Base-by-base conservation (phyloP, 2,113 vertebrate genomes). In the Sylvietta virens region DNA sequence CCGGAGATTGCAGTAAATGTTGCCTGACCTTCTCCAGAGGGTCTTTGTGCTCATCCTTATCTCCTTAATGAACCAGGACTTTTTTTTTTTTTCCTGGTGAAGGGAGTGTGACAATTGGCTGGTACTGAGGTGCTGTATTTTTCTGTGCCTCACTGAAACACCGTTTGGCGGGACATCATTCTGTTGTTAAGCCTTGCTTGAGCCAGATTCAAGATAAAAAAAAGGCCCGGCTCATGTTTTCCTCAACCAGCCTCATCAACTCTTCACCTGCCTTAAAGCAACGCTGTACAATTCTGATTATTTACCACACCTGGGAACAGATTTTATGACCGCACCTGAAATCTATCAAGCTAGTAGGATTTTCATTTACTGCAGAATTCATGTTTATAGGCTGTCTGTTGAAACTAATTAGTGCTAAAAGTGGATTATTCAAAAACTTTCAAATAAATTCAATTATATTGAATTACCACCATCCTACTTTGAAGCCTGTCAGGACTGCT, bases 121-220 rank as follows among this genome's bases (percentile, higher is more conserved):
- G 65, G 30, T 79, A 39, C 28, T 51, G 3, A 16, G 28, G 7
- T 30, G 26, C 2, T 4, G 5, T 45, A 5, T 66, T 74, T 45
- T 66, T 74, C 45, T 60, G 17, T 60, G 24, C 24, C 24, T 67
- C n/a, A 6, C 13, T 60, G 69, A 40, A 74, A n/a, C 15, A 30
- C 30, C 20, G 26, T 26, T 0, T 1, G 4, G 14, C 0, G 4
- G 33, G 19, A 31, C 3, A 18, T 60, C 4, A 4, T 30, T 67
- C 45, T 60, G 20, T 37, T 33, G 6, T 30, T 66, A 45, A 42
- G 24, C 20, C 39, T 60, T 50, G 5, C 47, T 54, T 82, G 39
- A 74, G 18, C 11, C 39, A 67, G n/a, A 35, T 47, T 14, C 35
- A 60, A 47, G 61, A 82, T 60, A 67, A 60, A 16, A 11, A 74